Conservation (phyloP, 2,113 vertebrate genomes). For the Chloropsis cyanopogon region DNA sequence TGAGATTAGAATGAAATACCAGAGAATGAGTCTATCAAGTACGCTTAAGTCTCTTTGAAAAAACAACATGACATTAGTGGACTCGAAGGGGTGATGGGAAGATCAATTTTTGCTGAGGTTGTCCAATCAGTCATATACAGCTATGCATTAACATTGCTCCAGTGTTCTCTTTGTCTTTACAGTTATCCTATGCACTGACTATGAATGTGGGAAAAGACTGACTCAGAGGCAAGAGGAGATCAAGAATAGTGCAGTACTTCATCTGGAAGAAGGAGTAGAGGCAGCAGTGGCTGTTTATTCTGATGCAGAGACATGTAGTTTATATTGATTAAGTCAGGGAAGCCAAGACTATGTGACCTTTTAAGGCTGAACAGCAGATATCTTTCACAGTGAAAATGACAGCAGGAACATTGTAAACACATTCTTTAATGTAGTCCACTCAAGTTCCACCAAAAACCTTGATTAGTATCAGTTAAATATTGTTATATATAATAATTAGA, state of each 20-base stretch:
- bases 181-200: conserved; percentile 31
- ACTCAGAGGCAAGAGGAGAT: conserved; percentile 27
- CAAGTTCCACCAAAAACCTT: neutral
- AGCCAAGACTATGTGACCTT: conserved; percentile 62
- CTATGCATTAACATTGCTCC: conserved; percentile 60
- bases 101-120: conserved; percentile 83
- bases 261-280: neutral
- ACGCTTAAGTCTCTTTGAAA: conserved; percentile 69
- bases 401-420: neutral
- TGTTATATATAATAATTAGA: no score
- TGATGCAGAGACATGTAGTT: conserved; percentile 46
- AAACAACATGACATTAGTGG: conserved; percentile 70
- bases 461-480: neutral
- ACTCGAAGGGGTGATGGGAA: conserved; percentile 67
- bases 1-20: conserved; percentile 74
- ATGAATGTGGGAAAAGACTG: conserved; percentile 37
- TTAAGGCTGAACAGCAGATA: conserved; percentile 22
- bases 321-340: conserved; percentile 59
- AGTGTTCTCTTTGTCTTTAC: conserved; percentile 58
- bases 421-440: neutral
- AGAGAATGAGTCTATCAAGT: conserved; percentile 80
- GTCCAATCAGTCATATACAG: conserved; percentile 60
- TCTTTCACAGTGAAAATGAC: conserved; percentile 24
- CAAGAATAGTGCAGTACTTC: conserved; percentile 10
- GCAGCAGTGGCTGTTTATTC: conserved; percentile 43